Evolutionary conservation across 2,113 vertebrate species (phyloP), one percentile per base, ranked within the genome.

Genomic region (Pterophyllum scalare): DNA sequence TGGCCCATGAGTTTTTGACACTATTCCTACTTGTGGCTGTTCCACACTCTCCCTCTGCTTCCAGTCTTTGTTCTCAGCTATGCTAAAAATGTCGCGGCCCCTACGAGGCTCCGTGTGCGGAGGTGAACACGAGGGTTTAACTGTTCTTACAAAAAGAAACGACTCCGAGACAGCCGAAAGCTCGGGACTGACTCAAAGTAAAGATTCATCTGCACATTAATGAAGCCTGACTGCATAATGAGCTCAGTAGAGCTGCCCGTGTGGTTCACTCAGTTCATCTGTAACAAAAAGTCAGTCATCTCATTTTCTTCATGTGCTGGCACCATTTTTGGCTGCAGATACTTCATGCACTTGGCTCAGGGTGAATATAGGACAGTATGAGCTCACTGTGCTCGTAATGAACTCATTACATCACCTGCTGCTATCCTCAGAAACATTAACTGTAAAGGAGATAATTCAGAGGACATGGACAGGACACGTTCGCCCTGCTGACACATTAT

Each of bases 11-110:
- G 17, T 31, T 52, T 46, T 49, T 52, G 17, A 52, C 24, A 52
- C 43, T 49, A 70, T 49, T 24, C 24, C 40, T 49, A 28, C 40
- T 28, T 70, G 22, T 28, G 64, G 64, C 9, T 28, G 24, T 49
- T 17, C 15, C 19, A 19, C 65, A 4, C 17, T 52, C 43, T 52
- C 24, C 43, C 28, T 26, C 65, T 72, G 43, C 43, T 72, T 72
- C 65, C 65, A 72, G 65, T 72, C 65, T 52, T 52, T 72, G 65
- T 72, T 72, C 17, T 20, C 49, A 72, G 43, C 46, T 72, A 72
- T 72, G 65, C 17, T 52, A 20, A 52, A 72, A 72, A 72, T 72
- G 65, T 46, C 1, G 1, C 11, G 6, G 24, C 6, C 17, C 6
- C 24, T 52, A 26, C 28, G 43, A 49, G n/a, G 22, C n/a, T 13